Evolutionary conservation across 2,113 vertebrate species (phyloP).

Genomic region (Hipposideros armiger): DNA sequence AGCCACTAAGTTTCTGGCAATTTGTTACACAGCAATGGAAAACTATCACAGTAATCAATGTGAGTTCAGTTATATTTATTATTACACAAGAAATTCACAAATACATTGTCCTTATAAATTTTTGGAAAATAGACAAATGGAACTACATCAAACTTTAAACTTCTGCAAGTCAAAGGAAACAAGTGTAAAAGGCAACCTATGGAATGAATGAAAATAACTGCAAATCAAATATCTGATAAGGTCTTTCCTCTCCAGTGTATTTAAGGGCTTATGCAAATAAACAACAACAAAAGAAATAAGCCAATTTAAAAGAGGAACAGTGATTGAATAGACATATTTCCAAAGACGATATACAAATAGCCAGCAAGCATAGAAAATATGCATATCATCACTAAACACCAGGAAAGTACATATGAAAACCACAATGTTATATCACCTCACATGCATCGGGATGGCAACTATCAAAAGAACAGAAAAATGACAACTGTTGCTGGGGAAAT

Average conservation of each 20-base stretch:
- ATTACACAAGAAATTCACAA: background rate
- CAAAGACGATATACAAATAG: background rate
- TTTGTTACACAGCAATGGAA: background rate
- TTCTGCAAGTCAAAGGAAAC: background rate
- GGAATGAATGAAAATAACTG: background rate
- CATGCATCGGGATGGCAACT: background rate
- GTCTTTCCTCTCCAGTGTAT: background rate
- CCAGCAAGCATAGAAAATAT: background rate
- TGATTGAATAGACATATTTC: background rate
- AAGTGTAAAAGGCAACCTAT: background rate
- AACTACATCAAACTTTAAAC: background rate
- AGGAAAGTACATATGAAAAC: background rate
- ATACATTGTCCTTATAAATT: background rate
- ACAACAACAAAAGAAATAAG: background rate
- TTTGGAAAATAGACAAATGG: background rate
- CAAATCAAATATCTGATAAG: background rate
- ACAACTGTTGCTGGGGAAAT: background rate
- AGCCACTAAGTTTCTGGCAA: background rate
- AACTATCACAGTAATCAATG: background rate
- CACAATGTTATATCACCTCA: background rate
- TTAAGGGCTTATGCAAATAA: background rate
- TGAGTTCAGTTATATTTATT: background rate
- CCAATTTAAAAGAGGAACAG: background rate
- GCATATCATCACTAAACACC: background rate
- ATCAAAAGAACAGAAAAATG: background rate